phyloP scores from a whole-genome alignment of 1,140 invertebrate species.

The Drosophila hydei region DNA sequence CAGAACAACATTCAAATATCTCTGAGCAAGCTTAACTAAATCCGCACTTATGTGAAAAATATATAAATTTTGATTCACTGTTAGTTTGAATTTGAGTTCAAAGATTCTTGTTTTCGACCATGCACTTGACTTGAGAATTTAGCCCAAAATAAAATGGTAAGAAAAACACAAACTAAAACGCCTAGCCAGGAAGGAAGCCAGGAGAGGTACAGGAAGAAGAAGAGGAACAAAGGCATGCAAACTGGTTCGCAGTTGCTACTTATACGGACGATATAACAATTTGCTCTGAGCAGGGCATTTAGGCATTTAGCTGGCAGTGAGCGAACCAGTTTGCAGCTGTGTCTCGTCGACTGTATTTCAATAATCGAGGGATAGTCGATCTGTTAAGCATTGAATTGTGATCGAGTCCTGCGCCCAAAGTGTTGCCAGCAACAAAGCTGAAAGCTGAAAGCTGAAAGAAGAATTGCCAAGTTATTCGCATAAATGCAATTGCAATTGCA shows the following conservation, averaged over 20 bases:
- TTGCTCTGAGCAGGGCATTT: conserved; percentile 5
- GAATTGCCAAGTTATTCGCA: too few relatives aligned
- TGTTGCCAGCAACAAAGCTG: not conserved
- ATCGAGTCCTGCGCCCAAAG: not conserved
- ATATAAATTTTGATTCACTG: too few relatives aligned
- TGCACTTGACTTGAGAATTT: conserved; percentile 25
- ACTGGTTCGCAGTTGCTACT: conserved; percentile 22
- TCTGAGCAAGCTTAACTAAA: too few relatives aligned
- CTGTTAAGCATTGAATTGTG: conserved; percentile 71
- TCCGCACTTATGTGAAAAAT: not conserved
- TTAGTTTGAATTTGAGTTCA: not conserved
- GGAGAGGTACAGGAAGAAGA: conserved; percentile 45
- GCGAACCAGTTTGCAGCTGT: conserved; percentile 76
- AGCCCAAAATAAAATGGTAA: conserved; percentile 3
- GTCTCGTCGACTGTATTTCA: conserved; percentile 45
- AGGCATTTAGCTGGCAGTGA: conserved; percentile 1
- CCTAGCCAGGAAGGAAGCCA: conserved; percentile 74
- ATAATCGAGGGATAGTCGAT: conserved; percentile 77
- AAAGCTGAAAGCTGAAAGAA: not conserved
- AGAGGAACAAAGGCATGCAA: not conserved
- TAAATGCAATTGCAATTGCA: conserved; percentile 26
- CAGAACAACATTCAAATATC: too few relatives aligned
- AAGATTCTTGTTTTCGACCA: not conserved
- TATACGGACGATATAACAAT: conserved; percentile 14
- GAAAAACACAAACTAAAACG: conserved; percentile 32